Evolutionary conservation across 2,888 invertebrate genomes (phyloP), one percentile per base, ranked within the genome.

Genomic region (Rotaria socialis): DNA sequence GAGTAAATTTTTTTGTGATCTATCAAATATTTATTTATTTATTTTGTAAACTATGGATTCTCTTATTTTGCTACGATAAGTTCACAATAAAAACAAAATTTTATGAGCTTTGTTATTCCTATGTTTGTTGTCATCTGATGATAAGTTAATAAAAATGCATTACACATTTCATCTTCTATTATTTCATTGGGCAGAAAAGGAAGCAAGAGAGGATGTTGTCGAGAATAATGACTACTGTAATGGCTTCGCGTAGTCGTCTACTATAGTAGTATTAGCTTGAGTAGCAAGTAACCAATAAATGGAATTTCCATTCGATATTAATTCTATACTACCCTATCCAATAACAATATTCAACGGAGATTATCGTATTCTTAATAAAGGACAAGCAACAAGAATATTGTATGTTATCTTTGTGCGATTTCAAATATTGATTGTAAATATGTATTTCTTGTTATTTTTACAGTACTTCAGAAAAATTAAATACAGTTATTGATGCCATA

Each of bases 261-360:
- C 22, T 55, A 52, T 16, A 52, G 52, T 55, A 55, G 3, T 55
- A 22, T 22, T 22, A 56, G 6, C 22, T 5, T 4, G 27, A 27
- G 16, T 5, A 41, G 67, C 14, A 67, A 55, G 6, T 22, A 55
- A 55, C 3, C 5, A 55, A 55, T 22, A 22, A 19, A 55, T 90
- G 90, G 90, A 90, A 84, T 90, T 90, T 88, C 88, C 88, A 74
- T 90, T 90, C 87, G 89, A 89, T 88, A 87, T 90, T 8, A 90
- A 90, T 86, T 87, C 89, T 56, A 85, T 90, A 14, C 88, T 90
- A 60, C 88, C 87, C 80, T 89, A 89, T 84, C 89, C 89, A 41
- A 89, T 90, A 41, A 89, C 89, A 10, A 88, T 89, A 85, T 74
- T 90, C 58, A 90, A 90, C 86, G 88, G 87, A 35, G 85, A 80